phyloP scores from a whole-genome alignment of 2,797 vertebrate genomes.

The Echeneis naucrates region DNA sequence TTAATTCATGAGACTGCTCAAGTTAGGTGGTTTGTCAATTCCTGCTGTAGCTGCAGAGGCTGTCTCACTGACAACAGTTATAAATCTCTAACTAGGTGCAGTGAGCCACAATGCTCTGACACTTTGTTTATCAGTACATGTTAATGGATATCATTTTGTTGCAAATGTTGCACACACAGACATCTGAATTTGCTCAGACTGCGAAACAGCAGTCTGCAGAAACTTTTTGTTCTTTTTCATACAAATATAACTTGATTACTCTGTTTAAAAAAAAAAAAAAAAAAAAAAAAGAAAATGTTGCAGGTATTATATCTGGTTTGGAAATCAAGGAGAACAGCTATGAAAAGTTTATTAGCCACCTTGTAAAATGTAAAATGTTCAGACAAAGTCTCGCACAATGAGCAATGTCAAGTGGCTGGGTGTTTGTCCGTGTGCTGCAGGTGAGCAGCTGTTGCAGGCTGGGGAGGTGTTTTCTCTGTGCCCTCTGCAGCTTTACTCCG shows the following conservation, averaged over 20 bases:
- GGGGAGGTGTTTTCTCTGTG: slow-evolving; percentile 92
- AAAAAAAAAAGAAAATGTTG: not conserved
- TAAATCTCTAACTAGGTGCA: not conserved
- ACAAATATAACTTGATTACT: not conserved
- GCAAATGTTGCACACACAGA: too few species aligned
- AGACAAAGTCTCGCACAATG: not conserved
- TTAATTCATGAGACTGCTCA: not conserved
- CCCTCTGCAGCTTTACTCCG: slow-evolving; percentile 93
- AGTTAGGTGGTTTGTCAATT: not conserved
- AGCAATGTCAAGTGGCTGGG: not conserved
- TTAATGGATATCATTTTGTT: too few species aligned
- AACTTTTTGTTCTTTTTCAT: not conserved
- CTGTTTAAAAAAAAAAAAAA: too few species aligned
- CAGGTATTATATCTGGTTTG: not conserved
- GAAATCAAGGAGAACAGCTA: slow-evolving; percentile 6
- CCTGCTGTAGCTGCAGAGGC: not conserved
- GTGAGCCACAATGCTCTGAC: not conserved
- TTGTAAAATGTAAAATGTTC: not conserved
- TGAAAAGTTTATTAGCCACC: not conserved
- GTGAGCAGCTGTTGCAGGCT: slow-evolving; percentile 92
- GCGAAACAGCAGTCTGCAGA: not conserved
- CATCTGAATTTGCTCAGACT: too few species aligned
- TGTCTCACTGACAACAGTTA: too few species aligned
- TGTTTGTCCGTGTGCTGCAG: slow-evolving; percentile 73
- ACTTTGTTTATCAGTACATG: too few species aligned